phyloP scores from a whole-genome alignment of 92 coral and sea anemone genomes.

The Galaxea fascicularis region DNA sequence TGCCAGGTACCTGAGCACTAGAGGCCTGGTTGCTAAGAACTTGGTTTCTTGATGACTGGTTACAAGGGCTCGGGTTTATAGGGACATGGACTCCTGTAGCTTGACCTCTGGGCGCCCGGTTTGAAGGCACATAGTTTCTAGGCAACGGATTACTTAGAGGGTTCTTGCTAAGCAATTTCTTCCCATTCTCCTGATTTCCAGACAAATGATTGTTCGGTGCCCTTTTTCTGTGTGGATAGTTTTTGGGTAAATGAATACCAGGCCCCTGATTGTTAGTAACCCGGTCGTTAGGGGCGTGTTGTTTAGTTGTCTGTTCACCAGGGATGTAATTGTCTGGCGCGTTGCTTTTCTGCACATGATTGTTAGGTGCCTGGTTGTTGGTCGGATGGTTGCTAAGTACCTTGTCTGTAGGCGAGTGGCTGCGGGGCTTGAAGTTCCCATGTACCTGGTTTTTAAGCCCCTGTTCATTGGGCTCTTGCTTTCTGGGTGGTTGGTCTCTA shows the following conservation, averaged over 20 bases:
- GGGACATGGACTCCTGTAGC: not conserved
- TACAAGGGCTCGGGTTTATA: not conserved
- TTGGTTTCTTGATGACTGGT: not conserved
- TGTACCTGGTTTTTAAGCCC: not conserved
- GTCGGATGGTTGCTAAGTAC: not conserved
- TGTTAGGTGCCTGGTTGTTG: not conserved
- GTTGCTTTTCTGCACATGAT: not conserved
- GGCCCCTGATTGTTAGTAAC: not conserved
- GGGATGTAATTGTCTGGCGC: not conserved
- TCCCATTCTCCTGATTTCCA: not conserved
- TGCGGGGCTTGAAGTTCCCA: not conserved
- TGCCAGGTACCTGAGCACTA: not conserved
- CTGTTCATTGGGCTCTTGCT: not conserved
- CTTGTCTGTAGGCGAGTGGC: not conserved
- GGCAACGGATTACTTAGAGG: not conserved
- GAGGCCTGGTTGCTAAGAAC: not conserved
- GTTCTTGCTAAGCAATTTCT: not conserved
- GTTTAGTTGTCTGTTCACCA: not conserved
- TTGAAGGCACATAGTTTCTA: not conserved
- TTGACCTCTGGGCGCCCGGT: not conserved
- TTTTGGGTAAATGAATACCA: not conserved
- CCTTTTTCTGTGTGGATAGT: not conserved
- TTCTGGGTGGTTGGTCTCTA: not conserved
- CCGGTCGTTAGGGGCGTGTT: not conserved
- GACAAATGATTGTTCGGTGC: not conserved